Percentiles rank a stretch among this genome's conserved stretches.
Conservation (phyloP, 2,113 vertebrate species). For the Coregonus clupeaformis region DNA sequence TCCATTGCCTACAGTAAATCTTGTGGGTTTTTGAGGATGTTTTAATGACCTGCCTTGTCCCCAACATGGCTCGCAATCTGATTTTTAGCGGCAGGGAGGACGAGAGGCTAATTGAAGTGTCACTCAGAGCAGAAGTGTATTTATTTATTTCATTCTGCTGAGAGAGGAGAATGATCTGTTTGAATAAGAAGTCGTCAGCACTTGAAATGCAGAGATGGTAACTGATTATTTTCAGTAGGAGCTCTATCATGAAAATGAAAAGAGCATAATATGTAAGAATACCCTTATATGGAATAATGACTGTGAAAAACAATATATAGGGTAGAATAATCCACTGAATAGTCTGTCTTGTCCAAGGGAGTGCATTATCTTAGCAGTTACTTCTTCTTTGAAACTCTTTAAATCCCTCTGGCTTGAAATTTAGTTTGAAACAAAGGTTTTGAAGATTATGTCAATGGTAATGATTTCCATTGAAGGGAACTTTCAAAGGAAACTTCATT, state of each 20-base stretch:
- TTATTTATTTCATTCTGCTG: constrained; percentile 34
- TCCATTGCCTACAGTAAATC: constrained; percentile 56
- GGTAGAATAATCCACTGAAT: neutral
- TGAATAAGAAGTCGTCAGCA: constrained; percentile 52
- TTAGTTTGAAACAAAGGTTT: neutral
- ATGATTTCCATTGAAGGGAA: neutral
- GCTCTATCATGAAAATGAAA: constrained; percentile 28
- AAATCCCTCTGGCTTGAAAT: neutral
- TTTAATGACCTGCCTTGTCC: constrained; percentile 70
- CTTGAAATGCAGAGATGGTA: constrained; percentile 53
- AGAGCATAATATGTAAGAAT: constrained; percentile 24
- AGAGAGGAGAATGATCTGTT: constrained; percentile 53
- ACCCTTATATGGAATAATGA: constrained; percentile 19
- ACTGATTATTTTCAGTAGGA: constrained; percentile 52
- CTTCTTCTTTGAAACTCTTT: neutral
- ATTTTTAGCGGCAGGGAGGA: constrained; percentile 66
- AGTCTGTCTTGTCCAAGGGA: neutral
- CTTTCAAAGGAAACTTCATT: neutral
- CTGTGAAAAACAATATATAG: constrained; percentile 18
- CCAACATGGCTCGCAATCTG: constrained; percentile 65
- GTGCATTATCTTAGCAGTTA: constrained; percentile 3
- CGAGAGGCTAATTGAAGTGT: constrained; percentile 77
- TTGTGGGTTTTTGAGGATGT: constrained; percentile 55
- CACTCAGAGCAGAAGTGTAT: constrained; percentile 63
- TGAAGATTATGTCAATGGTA: neutral